A percentile compares a stretch with the other conserved stretches of the same genome.
Evolutionary conservation across 2,797 vertebrate genomes (phyloP).

Genomic region (Microctenopoma lineatum): DNA sequence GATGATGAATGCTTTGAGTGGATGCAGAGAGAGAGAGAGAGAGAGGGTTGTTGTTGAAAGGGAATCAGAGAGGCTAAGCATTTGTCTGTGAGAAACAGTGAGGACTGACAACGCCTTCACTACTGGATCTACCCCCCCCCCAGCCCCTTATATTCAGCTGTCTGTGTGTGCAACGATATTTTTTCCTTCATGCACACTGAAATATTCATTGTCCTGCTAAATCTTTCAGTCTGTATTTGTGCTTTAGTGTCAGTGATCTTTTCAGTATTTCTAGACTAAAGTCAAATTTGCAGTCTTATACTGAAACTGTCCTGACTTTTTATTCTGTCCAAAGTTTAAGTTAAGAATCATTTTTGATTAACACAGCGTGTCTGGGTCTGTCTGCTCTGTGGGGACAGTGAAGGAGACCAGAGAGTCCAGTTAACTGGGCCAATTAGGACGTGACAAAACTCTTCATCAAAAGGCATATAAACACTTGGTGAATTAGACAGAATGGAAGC

Average conservation of each 20-base stretch:
- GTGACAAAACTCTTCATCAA: slow-evolving; percentile 26
- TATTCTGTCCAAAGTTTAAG: background rate
- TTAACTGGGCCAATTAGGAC: slow-evolving; percentile 29
- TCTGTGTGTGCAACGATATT: slow-evolving; percentile 44
- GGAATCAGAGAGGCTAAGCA: background rate
- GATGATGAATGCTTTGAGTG: slow-evolving; percentile 13
- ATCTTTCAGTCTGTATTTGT: slow-evolving; percentile 75
- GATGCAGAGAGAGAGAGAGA: background rate
- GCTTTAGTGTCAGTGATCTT: slow-evolving; percentile 56
- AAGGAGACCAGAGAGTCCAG: slow-evolving; percentile 21
- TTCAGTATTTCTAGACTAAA: slow-evolving; percentile 48
- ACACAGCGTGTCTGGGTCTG: slow-evolving; percentile 32
- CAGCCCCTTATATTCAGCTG: slow-evolving; percentile 41
- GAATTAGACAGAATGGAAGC: background rate
- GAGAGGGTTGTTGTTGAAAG: background rate
- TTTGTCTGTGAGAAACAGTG: background rate
- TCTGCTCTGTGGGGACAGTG: slow-evolving; percentile 13
- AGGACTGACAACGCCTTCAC: background rate
- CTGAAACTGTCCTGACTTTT: background rate
- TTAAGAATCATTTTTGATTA: slow-evolving; percentile 41
- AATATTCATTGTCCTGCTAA: slow-evolving; percentile 79
- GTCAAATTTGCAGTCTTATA: slow-evolving; percentile 21
- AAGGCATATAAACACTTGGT: slow-evolving; percentile 12
- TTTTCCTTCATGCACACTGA: slow-evolving; percentile 64
- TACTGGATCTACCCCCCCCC: background rate